These are phyloP conservation scores for Anisognathus igniventris DNA, from an alignment of 2,797 vertebrate species.

Conservation along the genomic window DNA sequence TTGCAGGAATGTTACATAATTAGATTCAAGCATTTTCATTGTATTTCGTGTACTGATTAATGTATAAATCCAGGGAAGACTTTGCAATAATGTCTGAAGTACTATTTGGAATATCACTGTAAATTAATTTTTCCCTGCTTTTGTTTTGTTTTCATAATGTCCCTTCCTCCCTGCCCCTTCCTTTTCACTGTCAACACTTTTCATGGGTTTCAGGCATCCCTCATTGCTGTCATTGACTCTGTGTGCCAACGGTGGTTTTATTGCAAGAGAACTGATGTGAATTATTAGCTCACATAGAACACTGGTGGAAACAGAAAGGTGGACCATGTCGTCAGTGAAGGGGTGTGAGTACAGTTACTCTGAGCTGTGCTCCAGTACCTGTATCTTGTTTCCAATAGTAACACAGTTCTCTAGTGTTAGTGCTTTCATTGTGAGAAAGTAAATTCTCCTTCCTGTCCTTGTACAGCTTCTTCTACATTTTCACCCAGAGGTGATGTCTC, in stretches of 20 bases:
- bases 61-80: background rate
- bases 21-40: background rate
- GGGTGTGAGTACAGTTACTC: background rate
- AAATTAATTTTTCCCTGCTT: background rate
- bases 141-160: background rate
- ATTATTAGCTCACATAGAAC: background rate
- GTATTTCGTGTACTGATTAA: background rate
- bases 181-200: background rate
- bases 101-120: background rate
- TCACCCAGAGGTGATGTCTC: background rate
- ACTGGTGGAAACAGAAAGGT: background rate
- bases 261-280: background rate
- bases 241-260: background rate
- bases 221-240: background rate
- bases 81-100: background rate
- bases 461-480: background rate
- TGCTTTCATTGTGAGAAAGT: background rate
- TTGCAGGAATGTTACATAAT: background rate
- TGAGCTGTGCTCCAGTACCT: background rate
- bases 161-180: fast-evolving
- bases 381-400: background rate
- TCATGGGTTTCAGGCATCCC: background rate
- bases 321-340: background rate
- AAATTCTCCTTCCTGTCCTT: background rate
- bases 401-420: background rate